Conservation (phyloP, 2,888 invertebrate genomes). For the Lasioglossum villosulum region DNA sequence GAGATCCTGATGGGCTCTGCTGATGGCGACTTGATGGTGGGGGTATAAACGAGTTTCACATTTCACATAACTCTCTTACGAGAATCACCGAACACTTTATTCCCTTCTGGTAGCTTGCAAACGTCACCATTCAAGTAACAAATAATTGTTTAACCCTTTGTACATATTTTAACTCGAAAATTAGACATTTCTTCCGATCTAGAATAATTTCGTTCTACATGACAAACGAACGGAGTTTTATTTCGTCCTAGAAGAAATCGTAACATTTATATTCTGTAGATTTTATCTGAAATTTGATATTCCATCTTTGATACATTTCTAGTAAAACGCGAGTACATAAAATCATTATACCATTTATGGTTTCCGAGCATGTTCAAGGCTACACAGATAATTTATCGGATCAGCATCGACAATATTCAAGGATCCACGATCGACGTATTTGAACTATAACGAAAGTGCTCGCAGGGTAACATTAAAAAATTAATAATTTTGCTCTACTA, state of each 20-base stretch:
- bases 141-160: not conserved
- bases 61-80: slow-evolving; percentile 1
- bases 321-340: not conserved
- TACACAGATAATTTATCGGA: slow-evolving; percentile 9
- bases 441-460: not conserved
- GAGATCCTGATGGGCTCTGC: not conserved
- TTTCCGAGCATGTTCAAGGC: slow-evolving; percentile 6
- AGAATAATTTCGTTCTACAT: too few species aligned
- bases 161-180: too few species aligned
- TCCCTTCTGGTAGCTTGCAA: not conserved
- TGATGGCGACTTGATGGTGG: not conserved
- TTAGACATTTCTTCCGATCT: too few species aligned
- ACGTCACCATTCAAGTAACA: not conserved
- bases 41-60: slow-evolving; percentile 28
- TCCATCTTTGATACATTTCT: not conserved
- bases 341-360: not conserved
- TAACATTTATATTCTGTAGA: too few species aligned
- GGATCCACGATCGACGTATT: slow-evolving; percentile 2
- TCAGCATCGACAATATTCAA: slow-evolving; percentile 1
- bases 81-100: not conserved
- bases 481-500: not conserved
- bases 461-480: not conserved
- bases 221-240: too few species aligned
- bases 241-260: too few species aligned
- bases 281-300: too few species aligned